These are phyloP conservation scores for Amyelois transitella DNA, from an alignment of 1,140 invertebrate species.

Conservation along the genomic window DNA sequence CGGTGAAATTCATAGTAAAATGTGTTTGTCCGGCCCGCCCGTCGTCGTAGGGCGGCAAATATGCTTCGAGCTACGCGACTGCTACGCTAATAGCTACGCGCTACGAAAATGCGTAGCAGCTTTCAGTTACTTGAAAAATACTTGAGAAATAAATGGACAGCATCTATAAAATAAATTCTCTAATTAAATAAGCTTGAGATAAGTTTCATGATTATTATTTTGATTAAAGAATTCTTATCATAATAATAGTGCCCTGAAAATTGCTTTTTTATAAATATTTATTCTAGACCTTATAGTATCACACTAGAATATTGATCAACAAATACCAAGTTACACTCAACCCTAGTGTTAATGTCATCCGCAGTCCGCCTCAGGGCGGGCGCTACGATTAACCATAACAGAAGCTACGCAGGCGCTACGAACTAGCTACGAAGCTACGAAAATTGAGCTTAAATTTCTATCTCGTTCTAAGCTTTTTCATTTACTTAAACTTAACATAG, in stretches of 20 bases:
- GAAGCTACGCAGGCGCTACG: not conserved
- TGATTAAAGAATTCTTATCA: not conserved
- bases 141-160: too few species aligned
- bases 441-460: not conserved
- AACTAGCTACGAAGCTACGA: not conserved
- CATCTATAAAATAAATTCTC: too few species aligned
- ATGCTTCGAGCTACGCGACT: not conserved
- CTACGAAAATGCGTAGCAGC: too few species aligned
- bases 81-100: too few species aligned
- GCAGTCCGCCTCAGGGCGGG: not conserved
- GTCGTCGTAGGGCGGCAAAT: not conserved
- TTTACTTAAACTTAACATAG: too few species aligned
- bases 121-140: not conserved
- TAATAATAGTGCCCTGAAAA: too few species aligned
- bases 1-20: too few species aligned
- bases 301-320: too few species aligned
- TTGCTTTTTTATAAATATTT: too few species aligned
- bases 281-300: too few species aligned
- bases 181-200: too few species aligned
- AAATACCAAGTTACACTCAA: not conserved
- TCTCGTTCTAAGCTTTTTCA: not conserved
- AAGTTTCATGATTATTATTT: too few species aligned
- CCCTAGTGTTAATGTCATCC: not conserved
- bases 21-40: not conserved
- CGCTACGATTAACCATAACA: not conserved